phyloP scores from a whole-genome alignment of 2,113 vertebrate species.

The Melanerpes formicivorus region DNA sequence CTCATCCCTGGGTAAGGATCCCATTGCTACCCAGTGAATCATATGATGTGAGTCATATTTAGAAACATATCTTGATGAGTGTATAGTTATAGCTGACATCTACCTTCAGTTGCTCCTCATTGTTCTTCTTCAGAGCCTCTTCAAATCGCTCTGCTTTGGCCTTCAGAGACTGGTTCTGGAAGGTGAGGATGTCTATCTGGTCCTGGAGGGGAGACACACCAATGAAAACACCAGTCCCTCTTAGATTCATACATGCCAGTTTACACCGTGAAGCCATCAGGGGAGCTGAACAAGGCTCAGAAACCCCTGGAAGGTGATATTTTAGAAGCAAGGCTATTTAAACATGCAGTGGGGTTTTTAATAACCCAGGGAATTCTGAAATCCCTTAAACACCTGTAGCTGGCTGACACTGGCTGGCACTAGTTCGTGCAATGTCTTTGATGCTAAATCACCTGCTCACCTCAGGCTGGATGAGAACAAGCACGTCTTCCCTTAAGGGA shows the following conservation, averaged over 20 bases:
- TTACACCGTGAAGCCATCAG: not conserved
- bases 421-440: not conserved
- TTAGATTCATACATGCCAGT: not conserved
- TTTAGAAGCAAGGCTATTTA: not conserved
- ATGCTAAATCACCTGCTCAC: not conserved
- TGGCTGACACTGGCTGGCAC: not conserved
- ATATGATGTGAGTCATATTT: rapidly evolving
- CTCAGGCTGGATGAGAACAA: not conserved
- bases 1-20: not conserved
- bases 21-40: not conserved
- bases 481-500: not conserved
- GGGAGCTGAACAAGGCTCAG: not conserved
- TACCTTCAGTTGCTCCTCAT: slow-evolving; percentile 95
- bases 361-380: not conserved
- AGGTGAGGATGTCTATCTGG: slow-evolving; percentile 96
- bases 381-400: not conserved
- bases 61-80: not conserved
- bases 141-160: slow-evolving; percentile 94
- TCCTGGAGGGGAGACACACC: slow-evolving; percentile 77
- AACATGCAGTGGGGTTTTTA: not conserved
- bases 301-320: not conserved
- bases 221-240: not conserved
- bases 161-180: slow-evolving; percentile 92
- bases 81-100: not conserved
- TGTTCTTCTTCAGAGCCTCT: slow-evolving; percentile 92